Percentiles rank a stretch among this genome's conserved stretches.
Conservation (phyloP, 2,888 invertebrate species). For the Maniola hyperantus region DNA sequence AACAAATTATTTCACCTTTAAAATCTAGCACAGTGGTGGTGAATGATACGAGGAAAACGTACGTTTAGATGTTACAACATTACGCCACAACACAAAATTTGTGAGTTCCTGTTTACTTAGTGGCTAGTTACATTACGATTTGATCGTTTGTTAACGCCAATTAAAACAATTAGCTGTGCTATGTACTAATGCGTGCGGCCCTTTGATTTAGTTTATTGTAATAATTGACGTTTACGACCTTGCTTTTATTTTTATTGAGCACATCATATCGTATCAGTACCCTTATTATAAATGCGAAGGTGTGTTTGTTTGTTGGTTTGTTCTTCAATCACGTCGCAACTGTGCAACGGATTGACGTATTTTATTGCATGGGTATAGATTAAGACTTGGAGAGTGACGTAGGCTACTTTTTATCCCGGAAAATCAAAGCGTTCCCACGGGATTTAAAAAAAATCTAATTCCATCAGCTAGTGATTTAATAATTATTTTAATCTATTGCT, state of each 20-base stretch:
- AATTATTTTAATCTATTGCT: neutral
- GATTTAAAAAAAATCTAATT: too few species aligned
- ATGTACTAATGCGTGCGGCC: neutral
- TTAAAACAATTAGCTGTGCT: slow-evolving; percentile 1
- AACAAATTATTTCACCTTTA: too few species aligned
- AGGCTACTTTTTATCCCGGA: too few species aligned
- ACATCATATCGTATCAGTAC: too few species aligned
- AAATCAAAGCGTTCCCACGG: too few species aligned
- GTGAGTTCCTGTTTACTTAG: slow-evolving; percentile 5
- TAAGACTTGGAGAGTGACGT: too few species aligned
- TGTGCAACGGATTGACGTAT: too few species aligned
- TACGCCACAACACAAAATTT: neutral
- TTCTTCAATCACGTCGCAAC: too few species aligned
- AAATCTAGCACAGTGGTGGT: neutral
- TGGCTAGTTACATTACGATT: neutral
- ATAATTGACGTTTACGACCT: neutral
- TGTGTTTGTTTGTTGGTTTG: too few species aligned
- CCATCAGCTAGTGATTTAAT: too few species aligned
- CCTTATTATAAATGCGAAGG: too few species aligned
- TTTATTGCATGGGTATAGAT: too few species aligned
- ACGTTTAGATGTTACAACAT: neutral
- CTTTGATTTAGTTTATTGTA: neutral
- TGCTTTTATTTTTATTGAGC: neutral
- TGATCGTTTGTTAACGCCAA: slow-evolving; percentile 8
- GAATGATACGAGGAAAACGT: neutral